phyloP scores from a whole-genome alignment of 2,113 vertebrate genomes.

The Channa argus region DNA sequence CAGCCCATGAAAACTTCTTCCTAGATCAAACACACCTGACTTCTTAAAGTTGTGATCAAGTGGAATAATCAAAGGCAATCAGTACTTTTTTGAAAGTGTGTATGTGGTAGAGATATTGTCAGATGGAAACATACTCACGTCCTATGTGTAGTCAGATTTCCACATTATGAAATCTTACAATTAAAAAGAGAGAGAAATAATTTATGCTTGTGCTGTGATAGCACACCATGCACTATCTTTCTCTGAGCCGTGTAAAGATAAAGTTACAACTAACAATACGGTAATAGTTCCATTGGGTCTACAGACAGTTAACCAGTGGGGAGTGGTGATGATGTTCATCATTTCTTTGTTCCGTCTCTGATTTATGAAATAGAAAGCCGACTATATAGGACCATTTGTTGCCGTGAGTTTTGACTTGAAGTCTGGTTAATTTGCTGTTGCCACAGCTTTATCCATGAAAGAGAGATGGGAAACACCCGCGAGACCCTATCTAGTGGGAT shows the following conservation, averaged over 20 bases:
- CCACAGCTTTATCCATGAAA: not conserved
- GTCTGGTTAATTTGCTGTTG: not conserved
- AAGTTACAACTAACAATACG: not conserved
- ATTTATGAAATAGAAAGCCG: not conserved
- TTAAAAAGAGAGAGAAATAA: not conserved
- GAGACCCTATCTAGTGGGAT: too few species aligned
- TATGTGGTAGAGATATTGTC: slow-evolving; percentile 10
- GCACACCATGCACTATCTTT: not conserved
- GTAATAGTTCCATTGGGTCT: slow-evolving; percentile 1
- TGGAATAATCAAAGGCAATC: slow-evolving; percentile 74
- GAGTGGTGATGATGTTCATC: slow-evolving; percentile 7
- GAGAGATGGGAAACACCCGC: too few species aligned
- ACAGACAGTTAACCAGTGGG: slow-evolving; percentile 19
- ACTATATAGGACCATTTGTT: not conserved
- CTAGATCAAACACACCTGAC: slow-evolving; percentile 72
- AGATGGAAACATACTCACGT: too few species aligned
- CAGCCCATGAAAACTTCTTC: slow-evolving; percentile 66
- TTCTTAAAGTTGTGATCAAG: slow-evolving; percentile 77
- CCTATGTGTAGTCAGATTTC: too few species aligned
- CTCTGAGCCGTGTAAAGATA: not conserved
- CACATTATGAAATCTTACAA: too few species aligned
- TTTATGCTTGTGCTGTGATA: not conserved
- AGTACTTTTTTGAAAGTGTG: slow-evolving; percentile 35
- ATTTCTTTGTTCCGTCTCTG: slow-evolving; percentile 31
- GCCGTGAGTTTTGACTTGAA: not conserved